Conservation (phyloP, 1,140 invertebrate genomes). For the Pseudomyrmex cubaensis region DNA sequence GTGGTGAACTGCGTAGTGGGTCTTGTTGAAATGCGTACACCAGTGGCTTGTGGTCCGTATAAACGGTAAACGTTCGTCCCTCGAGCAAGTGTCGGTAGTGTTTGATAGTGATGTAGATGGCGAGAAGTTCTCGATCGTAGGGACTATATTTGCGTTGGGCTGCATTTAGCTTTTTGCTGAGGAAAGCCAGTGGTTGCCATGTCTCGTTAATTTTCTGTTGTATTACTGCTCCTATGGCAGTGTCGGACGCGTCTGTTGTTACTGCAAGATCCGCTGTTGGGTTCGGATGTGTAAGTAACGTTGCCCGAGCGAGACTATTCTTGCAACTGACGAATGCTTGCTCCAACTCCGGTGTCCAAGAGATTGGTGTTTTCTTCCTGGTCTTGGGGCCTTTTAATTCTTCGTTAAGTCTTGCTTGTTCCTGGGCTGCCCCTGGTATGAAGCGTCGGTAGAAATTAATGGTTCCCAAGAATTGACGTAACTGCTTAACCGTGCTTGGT, state of each 20-base stretch:
- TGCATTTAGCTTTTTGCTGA: background rate
- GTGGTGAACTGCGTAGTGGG: background rate
- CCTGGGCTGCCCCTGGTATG: background rate
- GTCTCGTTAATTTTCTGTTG: background rate
- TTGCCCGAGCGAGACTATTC: background rate
- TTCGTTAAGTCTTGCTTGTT: background rate
- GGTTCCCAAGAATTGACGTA: background rate
- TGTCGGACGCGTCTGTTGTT: no score
- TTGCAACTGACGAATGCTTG: background rate
- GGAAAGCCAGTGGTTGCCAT: background rate
- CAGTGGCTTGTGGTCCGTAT: background rate
- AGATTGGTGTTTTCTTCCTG: background rate
- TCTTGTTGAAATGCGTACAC: background rate
- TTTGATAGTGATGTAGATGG: background rate
- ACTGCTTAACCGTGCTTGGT: background rate
- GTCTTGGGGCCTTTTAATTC: background rate
- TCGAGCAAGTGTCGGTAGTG: background rate
- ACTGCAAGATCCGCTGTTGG: no score
- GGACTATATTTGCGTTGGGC: background rate
- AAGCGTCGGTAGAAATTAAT: background rate
- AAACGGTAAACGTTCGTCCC: background rate
- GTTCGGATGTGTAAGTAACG: background rate
- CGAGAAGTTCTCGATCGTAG: background rate
- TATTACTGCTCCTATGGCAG: background rate
- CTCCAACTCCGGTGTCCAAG: rapidly evolving